Conservation (phyloP, 2,797 vertebrate genomes). For the Orientallactaga sibirica region DNA sequence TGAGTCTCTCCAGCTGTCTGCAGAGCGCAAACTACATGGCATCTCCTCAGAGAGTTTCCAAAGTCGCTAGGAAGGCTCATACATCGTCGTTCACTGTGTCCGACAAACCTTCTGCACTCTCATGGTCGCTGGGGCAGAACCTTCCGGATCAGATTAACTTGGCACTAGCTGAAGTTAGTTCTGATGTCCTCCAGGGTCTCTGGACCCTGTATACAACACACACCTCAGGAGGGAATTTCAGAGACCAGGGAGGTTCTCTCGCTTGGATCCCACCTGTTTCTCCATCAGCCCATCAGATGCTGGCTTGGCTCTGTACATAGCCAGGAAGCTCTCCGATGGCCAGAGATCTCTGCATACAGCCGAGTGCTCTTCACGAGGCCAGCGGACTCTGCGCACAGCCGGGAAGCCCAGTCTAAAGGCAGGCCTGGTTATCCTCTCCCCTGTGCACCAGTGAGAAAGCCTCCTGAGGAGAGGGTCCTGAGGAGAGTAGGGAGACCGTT, state of each 20-base stretch:
- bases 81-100: fast-evolving
- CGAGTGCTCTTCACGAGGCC: not conserved
- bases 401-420: not conserved
- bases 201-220: not conserved
- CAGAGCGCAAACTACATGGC: not conserved
- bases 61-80: too few relatives aligned
- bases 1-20: not conserved
- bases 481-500: not conserved
- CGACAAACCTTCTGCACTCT: not conserved
- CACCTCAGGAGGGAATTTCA: not conserved
- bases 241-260: not conserved
- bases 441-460: not conserved
- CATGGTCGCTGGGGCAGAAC: not conserved
- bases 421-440: not conserved
- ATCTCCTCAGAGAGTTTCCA: fast-evolving
- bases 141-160: not conserved
- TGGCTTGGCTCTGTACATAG: not conserved
- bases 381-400: too few relatives aligned
- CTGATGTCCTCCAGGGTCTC: not conserved
- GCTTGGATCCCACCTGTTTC: not conserved
- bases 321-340: not conserved
- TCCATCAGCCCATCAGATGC: not conserved
- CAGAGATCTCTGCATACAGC: not conserved
- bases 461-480: not conserved
- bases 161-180: not conserved